Evolutionary conservation across 2,888 invertebrate species (phyloP).

Genomic region (Sesia apiformis): DNA sequence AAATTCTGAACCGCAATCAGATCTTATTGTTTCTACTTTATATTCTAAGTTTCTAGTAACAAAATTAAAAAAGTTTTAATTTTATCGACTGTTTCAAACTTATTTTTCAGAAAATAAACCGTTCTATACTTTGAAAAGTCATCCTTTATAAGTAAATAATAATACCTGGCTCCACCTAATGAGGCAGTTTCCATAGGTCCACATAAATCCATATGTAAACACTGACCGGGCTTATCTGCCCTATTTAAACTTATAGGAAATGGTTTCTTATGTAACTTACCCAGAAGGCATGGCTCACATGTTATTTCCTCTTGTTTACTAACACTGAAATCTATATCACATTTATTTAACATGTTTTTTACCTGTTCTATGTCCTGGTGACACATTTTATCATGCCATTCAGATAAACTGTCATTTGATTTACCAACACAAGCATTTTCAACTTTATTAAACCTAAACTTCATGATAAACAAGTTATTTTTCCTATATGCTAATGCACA

Average conservation of each 20-base stretch:
- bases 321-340: background rate
- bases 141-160: background rate
- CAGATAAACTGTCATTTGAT: background rate
- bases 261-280: background rate
- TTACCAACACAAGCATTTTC: background rate
- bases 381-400: background rate
- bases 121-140: background rate
- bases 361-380: background rate
- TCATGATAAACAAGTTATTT: background rate
- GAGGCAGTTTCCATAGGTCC: background rate
- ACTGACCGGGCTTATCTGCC: background rate
- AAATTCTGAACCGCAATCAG: background rate
- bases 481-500: background rate
- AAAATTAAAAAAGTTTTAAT: background rate
- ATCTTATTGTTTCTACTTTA: background rate
- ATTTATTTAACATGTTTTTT: background rate
- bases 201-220: background rate
- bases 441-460: background rate
- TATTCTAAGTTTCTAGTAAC: background rate
- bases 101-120: background rate
- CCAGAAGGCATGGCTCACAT: background rate
- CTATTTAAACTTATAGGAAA: background rate
- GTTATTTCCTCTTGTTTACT: background rate
- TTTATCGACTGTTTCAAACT: background rate
- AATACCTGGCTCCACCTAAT: background rate